These are phyloP conservation scores for Spheniscus mendiculus DNA, from an alignment of 2,113 vertebrate genomes.

Conservation along the genomic window DNA sequence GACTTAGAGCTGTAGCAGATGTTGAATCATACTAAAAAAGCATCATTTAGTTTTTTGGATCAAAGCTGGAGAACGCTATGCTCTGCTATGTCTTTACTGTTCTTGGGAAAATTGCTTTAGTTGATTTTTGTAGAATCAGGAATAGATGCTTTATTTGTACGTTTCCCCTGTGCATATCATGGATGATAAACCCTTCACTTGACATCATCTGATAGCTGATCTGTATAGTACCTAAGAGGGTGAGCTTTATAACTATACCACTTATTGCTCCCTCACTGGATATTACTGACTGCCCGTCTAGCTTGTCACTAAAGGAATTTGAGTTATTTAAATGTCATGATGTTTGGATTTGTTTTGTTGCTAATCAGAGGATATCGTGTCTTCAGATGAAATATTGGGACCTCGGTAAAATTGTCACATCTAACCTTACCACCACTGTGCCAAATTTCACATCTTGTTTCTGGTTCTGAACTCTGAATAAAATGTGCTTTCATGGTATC, in stretches of 20 bases:
- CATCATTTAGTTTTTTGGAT: neutral
- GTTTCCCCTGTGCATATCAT: neutral
- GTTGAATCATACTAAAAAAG: neutral
- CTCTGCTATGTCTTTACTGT: neutral
- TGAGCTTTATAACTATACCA: neutral
- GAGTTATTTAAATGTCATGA: slow-evolving; percentile 9
- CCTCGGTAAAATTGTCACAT: neutral
- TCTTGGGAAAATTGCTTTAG: neutral
- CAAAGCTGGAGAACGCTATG: neutral
- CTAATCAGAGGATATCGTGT: neutral
- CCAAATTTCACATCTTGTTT: neutral
- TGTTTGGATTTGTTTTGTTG: neutral
- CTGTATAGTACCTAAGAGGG: neutral
- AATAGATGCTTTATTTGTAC: neutral
- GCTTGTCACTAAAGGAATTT: neutral
- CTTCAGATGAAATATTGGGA: neutral
- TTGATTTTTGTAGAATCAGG: neutral
- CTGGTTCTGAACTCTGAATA: neutral
- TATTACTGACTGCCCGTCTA: neutral
- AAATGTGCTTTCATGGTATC: neutral
- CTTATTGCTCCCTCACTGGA: neutral
- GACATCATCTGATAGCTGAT: neutral
- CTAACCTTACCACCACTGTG: neutral
- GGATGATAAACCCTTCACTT: neutral
- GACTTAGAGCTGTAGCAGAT: neutral